Evolutionary conservation across 2,888 invertebrate genomes (phyloP).

Genomic region (Drosophila multiciliata): DNA sequence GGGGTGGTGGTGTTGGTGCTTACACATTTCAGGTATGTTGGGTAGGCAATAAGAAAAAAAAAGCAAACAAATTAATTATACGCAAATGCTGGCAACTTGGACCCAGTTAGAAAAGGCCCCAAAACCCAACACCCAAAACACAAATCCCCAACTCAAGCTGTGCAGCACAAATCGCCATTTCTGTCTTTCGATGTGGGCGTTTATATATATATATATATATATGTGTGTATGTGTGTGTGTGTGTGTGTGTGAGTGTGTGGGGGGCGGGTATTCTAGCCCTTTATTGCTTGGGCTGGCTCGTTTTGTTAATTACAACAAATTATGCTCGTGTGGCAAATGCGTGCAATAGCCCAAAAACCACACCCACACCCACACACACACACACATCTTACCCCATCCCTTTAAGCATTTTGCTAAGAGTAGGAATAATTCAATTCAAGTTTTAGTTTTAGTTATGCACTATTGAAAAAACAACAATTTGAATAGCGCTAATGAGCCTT

Average conservation of each 20-base stretch:
- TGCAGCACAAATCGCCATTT: constrained; percentile 60
- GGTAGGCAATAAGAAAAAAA: neutral
- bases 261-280: constrained; percentile 50
- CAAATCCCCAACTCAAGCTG: neutral
- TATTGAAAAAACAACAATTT: neutral
- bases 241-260: constrained; percentile 13
- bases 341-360: constrained; percentile 11
- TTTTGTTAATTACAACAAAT: constrained; percentile 81
- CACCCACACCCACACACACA: neutral
- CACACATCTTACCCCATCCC: neutral
- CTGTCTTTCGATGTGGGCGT: constrained; percentile 44
- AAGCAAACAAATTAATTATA: constrained; percentile 72
- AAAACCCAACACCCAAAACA: neutral
- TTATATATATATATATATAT: constrained; percentile 1
- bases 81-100: constrained; percentile 53
- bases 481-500: constrained; percentile 26
- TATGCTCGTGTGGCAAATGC: constrained; percentile 75
- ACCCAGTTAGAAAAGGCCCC: constrained; percentile 9
- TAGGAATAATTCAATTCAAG: constrained; percentile 13
- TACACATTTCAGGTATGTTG: constrained; percentile 1
- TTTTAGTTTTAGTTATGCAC: constrained; percentile 8
- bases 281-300: constrained; percentile 76
- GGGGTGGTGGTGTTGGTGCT: neutral
- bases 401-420: neutral
- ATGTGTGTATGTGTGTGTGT: constrained; percentile 15